These are phyloP conservation scores for Eupeodes latifasciatus DNA, from an alignment of 2,888 invertebrate genomes.

Conservation along the genomic window DNA sequence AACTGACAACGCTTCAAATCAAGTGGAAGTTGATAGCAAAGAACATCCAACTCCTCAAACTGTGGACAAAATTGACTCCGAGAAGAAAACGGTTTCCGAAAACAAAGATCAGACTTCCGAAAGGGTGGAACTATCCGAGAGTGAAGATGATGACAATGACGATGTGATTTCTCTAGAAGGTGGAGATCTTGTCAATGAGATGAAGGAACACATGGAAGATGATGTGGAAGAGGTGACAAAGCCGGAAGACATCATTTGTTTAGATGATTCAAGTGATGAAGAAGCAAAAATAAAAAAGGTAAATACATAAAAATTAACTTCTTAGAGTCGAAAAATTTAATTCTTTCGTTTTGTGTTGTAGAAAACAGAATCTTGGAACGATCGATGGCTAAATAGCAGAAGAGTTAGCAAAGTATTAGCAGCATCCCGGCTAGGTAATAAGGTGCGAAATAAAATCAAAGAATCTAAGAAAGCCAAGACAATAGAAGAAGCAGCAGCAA, in stretches of 20 bases:
- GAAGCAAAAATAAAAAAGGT: constrained; percentile 62
- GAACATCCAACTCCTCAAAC: constrained; percentile 78
- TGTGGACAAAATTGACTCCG: constrained; percentile 82
- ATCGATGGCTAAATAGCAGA: constrained; percentile 86
- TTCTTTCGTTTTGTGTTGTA: constrained; percentile 58
- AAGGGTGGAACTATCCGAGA: constrained; percentile 43
- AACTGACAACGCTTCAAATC: constrained; percentile 73
- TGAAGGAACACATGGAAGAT: constrained; percentile 82
- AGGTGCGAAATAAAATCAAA: constrained; percentile 87
- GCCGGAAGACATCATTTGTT: constrained; percentile 48
- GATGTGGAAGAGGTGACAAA: constrained; percentile 65
- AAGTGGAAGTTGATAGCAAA: constrained; percentile 82
- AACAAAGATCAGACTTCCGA: not conserved
- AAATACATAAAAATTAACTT: not conserved
- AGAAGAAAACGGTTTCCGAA: constrained; percentile 80
- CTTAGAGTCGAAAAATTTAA: not conserved
- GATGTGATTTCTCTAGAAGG: constrained; percentile 83
- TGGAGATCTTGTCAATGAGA: constrained; percentile 82
- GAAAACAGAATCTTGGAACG: constrained; percentile 85
- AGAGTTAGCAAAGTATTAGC: constrained; percentile 87
- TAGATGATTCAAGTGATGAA: constrained; percentile 77
- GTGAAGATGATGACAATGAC: constrained; percentile 81
- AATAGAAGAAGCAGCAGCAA: constrained; percentile 66
- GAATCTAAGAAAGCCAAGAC: constrained; percentile 80
- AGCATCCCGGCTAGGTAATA: constrained; percentile 86